A percentile compares a stretch with the other conserved stretches of the same genome.
phyloP scores from a whole-genome alignment of 2,797 vertebrate genomes.

The Tympanoctomys barrerae region DNA sequence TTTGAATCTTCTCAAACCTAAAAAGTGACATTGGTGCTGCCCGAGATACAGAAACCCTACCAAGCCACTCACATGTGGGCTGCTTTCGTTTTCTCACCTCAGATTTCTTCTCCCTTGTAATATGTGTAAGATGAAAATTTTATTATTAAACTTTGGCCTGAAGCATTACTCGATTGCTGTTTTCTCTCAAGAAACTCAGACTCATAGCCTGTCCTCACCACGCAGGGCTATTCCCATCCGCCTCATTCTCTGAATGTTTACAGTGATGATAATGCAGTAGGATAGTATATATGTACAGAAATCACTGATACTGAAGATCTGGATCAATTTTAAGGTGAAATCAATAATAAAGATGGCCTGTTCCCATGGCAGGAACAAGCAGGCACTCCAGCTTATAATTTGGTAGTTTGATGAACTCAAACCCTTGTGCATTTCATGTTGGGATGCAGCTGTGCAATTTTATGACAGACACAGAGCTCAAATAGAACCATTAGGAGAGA shows the following conservation, averaged over 20 bases:
- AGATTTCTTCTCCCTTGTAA: slow-evolving; percentile 64
- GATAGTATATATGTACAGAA: slow-evolving; percentile 2
- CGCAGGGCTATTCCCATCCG: background rate
- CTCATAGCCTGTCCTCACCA: background rate
- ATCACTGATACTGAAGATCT: background rate
- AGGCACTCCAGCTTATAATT: background rate
- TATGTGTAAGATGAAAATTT: slow-evolving; percentile 68
- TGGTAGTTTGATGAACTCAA: slow-evolving; percentile 10
- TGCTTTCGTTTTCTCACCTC: slow-evolving; percentile 75
- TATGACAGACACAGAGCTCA: background rate
- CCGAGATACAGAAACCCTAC: slow-evolving; percentile 68
- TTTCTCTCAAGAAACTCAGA: slow-evolving; percentile 11
- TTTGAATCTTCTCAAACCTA: slow-evolving; percentile 66
- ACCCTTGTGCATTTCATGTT: background rate
- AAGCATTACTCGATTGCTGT: slow-evolving; percentile 41
- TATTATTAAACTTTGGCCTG: slow-evolving; percentile 62
- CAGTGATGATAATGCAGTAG: background rate
- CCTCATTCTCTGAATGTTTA: background rate
- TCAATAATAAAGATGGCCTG: background rate
- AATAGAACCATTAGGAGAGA: background rate
- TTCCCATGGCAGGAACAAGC: background rate
- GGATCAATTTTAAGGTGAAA: slow-evolving; percentile 39
- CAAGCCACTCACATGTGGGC: slow-evolving; percentile 22
- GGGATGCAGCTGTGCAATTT: background rate
- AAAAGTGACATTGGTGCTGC: slow-evolving; percentile 75